Evolutionary conservation across 1,140 invertebrate species (phyloP).

Genomic region (Ericerus pela): DNA sequence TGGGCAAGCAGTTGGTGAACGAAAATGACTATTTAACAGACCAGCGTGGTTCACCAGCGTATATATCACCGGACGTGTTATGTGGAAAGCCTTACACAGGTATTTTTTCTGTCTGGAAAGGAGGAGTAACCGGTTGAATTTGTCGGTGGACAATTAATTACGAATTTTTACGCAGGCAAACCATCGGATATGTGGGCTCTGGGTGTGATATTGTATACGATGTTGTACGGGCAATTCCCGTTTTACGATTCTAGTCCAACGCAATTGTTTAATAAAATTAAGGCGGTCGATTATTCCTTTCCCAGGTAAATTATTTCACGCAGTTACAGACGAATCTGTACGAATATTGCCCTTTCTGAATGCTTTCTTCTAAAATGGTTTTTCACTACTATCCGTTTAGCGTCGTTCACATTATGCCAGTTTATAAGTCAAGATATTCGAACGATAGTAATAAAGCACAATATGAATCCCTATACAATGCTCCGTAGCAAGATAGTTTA

Average conservation of each 20-base stretch:
- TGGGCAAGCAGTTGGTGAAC: conserved; percentile 60
- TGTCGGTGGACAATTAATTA: neutral
- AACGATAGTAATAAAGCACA: no score
- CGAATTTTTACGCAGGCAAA: conserved; percentile 38
- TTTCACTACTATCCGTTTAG: no score
- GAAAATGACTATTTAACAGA: conserved; percentile 60
- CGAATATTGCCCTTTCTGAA: no score
- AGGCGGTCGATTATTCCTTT: conserved; percentile 46
- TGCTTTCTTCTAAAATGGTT: no score
- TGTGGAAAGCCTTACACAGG: conserved; percentile 55
- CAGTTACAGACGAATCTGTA: no score
- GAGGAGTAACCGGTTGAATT: neutral
- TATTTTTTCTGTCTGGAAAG: conserved; percentile 13
- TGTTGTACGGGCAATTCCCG: conserved; percentile 75
- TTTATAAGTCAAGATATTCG: no score
- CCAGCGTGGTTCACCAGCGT: conserved; percentile 68
- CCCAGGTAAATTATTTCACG: conserved; percentile 49
- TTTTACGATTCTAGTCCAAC: conserved; percentile 65
- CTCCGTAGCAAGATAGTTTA: no score
- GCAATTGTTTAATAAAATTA: conserved; percentile 66
- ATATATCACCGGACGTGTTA: conserved; percentile 70
- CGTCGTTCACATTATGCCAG: no score
- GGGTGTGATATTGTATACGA: conserved; percentile 66
- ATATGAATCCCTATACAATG: no score
- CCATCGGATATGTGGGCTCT: conserved; percentile 78